Conservation (phyloP, 2,888 invertebrate species). For the Ophonus ardosiacus region DNA sequence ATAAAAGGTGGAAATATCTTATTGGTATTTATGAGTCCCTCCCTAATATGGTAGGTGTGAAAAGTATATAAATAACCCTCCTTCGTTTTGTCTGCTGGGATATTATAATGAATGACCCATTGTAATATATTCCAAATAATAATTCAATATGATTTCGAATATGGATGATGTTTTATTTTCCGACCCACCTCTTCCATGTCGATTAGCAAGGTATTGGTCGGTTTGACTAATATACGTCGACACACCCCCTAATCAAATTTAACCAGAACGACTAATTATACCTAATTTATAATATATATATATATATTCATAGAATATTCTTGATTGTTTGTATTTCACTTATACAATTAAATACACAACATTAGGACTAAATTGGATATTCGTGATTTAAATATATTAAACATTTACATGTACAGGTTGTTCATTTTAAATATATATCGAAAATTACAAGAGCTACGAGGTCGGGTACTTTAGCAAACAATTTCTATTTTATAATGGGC, state of each 20-base stretch:
- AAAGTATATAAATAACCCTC: not conserved
- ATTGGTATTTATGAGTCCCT: not conserved
- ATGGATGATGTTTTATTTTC: constrained; percentile 50
- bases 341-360: constrained; percentile 18
- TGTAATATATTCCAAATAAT: constrained; percentile 34
- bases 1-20: not conserved
- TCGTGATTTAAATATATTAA: constrained; percentile 10
- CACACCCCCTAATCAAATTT: constrained; percentile 53
- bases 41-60: constrained; percentile 3
- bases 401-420: too few relatives aligned
- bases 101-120: constrained; percentile 12
- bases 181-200: constrained; percentile 53
- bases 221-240: constrained; percentile 46
- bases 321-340: constrained; percentile 4
- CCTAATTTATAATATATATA: constrained; percentile 43
- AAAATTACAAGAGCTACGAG: too few relatives aligned
- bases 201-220: constrained; percentile 51
- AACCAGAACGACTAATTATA: constrained; percentile 39
- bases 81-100: not conserved
- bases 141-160: constrained; percentile 37
- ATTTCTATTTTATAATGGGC: too few relatives aligned
- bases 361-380: not conserved
- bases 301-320: not conserved
- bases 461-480: too few relatives aligned
- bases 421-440: too few relatives aligned